Conservation (phyloP, 2,113 vertebrate species). For the Clarias macrocephalus region DNA sequence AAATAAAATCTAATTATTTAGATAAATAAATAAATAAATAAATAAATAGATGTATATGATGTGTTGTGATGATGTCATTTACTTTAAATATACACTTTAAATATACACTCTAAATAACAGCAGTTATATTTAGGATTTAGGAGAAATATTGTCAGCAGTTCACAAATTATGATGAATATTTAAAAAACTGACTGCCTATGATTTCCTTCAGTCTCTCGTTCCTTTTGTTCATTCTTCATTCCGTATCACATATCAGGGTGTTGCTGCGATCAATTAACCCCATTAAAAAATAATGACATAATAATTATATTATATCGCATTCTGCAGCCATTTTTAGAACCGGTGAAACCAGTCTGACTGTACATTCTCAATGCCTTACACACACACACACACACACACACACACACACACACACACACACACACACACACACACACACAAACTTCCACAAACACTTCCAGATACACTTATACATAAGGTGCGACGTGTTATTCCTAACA, state of each 20-base stretch:
- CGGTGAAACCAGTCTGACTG: background rate
- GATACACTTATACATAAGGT: background rate
- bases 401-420: background rate
- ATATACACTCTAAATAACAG: too few relatives aligned
- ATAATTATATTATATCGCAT: background rate
- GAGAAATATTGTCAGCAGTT: too few relatives aligned
- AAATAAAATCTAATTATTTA: too few relatives aligned
- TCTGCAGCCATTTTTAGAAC: conserved; percentile 11
- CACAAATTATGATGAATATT: too few relatives aligned
- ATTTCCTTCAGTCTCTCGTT: background rate
- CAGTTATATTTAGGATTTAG: too few relatives aligned
- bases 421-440: conserved; percentile 6
- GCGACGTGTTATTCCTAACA: background rate
- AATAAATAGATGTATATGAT: too few relatives aligned
- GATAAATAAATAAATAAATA: too few relatives aligned
- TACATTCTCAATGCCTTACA: background rate
- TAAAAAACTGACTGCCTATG: too few relatives aligned
- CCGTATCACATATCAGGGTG: background rate
- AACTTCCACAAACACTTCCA: background rate
- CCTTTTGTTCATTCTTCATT: background rate
- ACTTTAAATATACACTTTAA: too few relatives aligned
- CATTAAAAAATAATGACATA: background rate
- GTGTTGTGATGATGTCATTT: too few relatives aligned
- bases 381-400: background rate
- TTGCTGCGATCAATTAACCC: background rate